These are phyloP conservation scores for Sorex araneus DNA, from an alignment of 2,113 vertebrate species.

Conservation along the genomic window DNA sequence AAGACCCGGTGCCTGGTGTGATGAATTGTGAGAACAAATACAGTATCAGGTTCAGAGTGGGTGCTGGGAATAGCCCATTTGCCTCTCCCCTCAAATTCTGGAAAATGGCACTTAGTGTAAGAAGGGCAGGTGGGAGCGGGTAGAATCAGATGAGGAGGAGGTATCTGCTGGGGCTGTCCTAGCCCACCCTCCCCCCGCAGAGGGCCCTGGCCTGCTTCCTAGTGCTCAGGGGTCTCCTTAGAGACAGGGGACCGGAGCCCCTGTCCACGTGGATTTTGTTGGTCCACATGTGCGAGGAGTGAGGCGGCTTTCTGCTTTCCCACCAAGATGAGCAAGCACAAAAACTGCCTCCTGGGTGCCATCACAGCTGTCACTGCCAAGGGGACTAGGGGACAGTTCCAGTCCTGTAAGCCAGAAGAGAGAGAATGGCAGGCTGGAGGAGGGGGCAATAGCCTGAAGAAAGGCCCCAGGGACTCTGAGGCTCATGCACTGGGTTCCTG, in stretches of 20 bases:
- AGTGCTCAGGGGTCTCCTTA: background rate
- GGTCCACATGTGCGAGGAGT: background rate
- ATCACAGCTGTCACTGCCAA: background rate
- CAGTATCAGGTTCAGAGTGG: no score
- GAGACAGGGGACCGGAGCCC: constrained; percentile 7
- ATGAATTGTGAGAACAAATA: background rate
- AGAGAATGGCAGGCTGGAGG: background rate
- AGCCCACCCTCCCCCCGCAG: rapidly evolving
- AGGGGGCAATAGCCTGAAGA: background rate
- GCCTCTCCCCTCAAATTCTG: background rate
- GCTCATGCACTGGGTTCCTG: background rate
- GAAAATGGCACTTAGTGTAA: background rate
- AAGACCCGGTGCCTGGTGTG: background rate
- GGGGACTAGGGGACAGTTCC: background rate
- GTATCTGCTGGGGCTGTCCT: background rate
- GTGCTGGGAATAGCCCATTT: background rate
- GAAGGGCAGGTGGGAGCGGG: background rate
- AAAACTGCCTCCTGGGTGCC: constrained; percentile 30
- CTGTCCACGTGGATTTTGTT: constrained; percentile 35
- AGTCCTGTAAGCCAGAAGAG: background rate
- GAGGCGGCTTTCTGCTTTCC: constrained; percentile 45
- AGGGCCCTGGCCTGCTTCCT: background rate
- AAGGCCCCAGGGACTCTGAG: background rate
- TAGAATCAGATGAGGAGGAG: background rate
- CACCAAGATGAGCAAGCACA: constrained; percentile 68